Conservation (phyloP, 2,797 vertebrate species). For the Spinus pinus region DNA sequence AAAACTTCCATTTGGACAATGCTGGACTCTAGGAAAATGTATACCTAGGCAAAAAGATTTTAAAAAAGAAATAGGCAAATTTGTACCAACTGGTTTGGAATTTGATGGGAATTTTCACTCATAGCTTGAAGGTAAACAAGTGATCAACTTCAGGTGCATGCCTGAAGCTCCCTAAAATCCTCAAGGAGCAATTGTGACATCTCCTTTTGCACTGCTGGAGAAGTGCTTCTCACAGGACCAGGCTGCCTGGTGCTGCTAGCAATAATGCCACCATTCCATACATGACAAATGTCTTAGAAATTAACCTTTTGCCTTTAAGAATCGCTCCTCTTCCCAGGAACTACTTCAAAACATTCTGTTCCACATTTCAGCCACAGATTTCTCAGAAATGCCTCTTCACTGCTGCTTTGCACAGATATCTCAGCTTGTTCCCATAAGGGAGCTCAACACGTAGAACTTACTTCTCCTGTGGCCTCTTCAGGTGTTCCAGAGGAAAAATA, state of each 20-base stretch:
- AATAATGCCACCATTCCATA: accelerated
- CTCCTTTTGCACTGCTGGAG: background rate
- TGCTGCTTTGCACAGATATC: background rate
- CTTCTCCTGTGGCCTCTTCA: background rate
- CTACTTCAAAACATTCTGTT: background rate
- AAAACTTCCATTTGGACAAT: background rate
- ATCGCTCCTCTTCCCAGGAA: background rate
- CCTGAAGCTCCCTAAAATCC: background rate
- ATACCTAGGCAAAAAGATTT: background rate
- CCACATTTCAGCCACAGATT: background rate
- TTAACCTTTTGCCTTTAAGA: background rate
- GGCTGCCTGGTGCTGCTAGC: background rate
- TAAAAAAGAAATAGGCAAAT: background rate
- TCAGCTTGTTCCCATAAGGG: background rate
- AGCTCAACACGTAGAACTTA: background rate
- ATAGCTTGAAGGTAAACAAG: background rate
- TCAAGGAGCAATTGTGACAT: background rate
- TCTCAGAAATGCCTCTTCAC: background rate
- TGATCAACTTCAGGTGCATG: accelerated
- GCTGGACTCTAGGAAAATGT: background rate
- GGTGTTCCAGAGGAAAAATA: background rate
- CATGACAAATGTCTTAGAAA: background rate
- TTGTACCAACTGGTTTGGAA: background rate
- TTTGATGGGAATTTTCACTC: background rate
- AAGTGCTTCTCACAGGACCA: background rate